Evolutionary conservation across 2,797 vertebrate species (phyloP).

Genomic region (Buceros bicornis): DNA sequence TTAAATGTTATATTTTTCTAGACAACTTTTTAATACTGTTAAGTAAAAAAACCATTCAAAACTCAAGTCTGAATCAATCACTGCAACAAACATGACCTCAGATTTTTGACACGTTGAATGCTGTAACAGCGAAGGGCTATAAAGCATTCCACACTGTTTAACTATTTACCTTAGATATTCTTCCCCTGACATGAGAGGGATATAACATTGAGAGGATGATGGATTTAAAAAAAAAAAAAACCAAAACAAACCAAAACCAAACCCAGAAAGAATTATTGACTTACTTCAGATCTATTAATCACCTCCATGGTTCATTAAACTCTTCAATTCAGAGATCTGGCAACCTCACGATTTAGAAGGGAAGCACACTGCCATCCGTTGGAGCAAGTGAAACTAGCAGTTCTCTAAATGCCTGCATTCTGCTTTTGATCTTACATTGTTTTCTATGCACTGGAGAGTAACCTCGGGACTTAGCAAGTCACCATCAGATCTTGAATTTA

Average conservation of each 20-base stretch:
- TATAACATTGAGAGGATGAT: background rate
- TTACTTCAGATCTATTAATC: background rate
- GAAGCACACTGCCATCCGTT: conserved; percentile 39
- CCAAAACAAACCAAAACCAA: no score
- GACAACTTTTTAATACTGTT: background rate
- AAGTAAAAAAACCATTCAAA: background rate
- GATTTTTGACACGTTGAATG: background rate
- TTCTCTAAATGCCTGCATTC: background rate
- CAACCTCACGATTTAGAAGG: background rate
- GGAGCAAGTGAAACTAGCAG: background rate
- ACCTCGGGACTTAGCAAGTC: background rate
- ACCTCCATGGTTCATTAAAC: background rate
- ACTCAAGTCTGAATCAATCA: background rate
- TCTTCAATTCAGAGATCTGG: background rate
- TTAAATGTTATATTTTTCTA: background rate
- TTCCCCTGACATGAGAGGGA: fast-evolving
- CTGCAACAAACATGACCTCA: background rate
- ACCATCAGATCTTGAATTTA: background rate
- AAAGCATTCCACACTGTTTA: background rate
- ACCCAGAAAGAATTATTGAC: background rate
- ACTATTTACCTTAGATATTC: background rate
- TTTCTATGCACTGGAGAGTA: background rate
- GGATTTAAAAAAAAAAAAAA: background rate
- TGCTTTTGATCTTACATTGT: background rate
- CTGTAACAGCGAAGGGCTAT: background rate